These are phyloP conservation scores for Kryptolebias ocellatus DNA, from an alignment of 2,797 vertebrate genomes.

Conservation along the genomic window DNA sequence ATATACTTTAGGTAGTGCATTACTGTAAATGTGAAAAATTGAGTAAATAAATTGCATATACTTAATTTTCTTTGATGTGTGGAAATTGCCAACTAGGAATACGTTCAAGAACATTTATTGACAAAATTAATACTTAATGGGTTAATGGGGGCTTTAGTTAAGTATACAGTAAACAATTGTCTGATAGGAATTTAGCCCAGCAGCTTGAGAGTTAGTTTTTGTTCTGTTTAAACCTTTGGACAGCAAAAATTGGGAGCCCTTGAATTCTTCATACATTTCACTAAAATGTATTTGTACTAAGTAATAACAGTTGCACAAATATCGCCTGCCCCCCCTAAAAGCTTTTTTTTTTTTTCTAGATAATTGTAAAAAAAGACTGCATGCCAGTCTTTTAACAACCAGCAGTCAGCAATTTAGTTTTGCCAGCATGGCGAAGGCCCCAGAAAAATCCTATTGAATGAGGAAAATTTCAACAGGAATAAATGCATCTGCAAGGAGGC, in stretches of 20 bases:
- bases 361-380: too few relatives aligned
- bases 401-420: neutral
- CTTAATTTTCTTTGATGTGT: slow-evolving; percentile 11
- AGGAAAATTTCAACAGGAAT: neutral
- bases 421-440: too few relatives aligned
- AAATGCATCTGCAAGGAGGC: too few relatives aligned
- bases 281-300: too few relatives aligned
- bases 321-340: too few relatives aligned
- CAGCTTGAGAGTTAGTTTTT: too few relatives aligned
- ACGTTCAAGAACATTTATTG: slow-evolving; percentile 39
- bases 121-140: slow-evolving; percentile 10
- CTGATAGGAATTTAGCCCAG: neutral
- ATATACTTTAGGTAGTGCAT: too few relatives aligned
- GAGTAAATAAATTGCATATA: neutral
- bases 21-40: neutral
- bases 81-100: slow-evolving; percentile 43
- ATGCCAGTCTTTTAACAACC: neutral
- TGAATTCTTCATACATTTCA: too few relatives aligned
- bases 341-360: neutral
- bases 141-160: neutral
- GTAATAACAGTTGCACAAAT: too few relatives aligned
- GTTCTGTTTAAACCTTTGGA: too few relatives aligned
- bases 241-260: too few relatives aligned
- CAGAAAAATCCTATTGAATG: neutral
- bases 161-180: too few relatives aligned